Evolutionary conservation across 2,113 vertebrate genomes (phyloP).

Genomic region (Sardina pilchardus): DNA sequence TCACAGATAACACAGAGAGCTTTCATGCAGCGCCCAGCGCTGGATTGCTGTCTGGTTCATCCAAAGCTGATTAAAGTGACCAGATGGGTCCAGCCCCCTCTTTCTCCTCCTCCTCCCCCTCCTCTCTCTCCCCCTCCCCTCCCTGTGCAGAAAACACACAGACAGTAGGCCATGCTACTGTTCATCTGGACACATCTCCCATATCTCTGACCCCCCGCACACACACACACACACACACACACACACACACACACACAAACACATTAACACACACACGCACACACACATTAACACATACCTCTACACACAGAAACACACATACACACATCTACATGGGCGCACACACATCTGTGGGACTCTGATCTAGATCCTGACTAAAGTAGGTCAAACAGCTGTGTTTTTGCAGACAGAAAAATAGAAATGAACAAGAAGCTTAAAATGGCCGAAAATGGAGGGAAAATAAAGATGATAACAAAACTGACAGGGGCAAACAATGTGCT

Average conservation of each 20-base stretch:
- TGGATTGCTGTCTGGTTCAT: conserved; percentile 41
- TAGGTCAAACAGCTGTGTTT: conserved; percentile 28
- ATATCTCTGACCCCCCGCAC: background rate
- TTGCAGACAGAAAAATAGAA: background rate
- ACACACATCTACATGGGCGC: background rate
- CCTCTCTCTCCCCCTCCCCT: conserved; percentile 31
- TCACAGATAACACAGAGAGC: conserved; percentile 6
- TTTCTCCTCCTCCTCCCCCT: background rate
- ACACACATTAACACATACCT: background rate
- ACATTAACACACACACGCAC: background rate
- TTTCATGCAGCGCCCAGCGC: background rate
- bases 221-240: conserved; percentile 17
- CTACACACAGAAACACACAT: background rate
- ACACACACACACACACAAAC: background rate
- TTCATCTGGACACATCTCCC: background rate
- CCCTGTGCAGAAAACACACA: conserved; percentile 48
- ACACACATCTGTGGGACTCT: background rate
- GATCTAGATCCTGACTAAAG: conserved; percentile 19
- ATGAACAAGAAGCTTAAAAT: conserved; percentile 4
- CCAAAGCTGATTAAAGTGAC: conserved; percentile 67
- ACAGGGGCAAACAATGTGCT: background rate
- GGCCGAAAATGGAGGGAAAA: background rate
- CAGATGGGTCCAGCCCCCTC: conserved; percentile 57
- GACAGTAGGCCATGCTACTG: conserved; percentile 27
- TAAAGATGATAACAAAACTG: background rate